These are phyloP conservation scores for Caenorhabditis macrosperma DNA, from an alignment of 2,888 invertebrate genomes.

Conservation along the genomic window DNA sequence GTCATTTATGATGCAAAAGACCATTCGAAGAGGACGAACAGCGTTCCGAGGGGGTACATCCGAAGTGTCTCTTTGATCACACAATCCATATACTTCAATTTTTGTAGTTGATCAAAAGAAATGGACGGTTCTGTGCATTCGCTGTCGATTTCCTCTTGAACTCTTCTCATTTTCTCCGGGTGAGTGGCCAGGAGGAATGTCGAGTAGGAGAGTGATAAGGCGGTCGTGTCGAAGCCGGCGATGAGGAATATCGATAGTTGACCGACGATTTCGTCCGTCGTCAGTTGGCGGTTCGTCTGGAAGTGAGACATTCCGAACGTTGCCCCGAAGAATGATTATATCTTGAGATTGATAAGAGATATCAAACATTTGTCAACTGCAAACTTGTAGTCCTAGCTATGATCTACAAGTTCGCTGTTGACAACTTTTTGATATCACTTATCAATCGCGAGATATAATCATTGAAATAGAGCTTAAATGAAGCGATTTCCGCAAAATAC, in stretches of 20 bases:
- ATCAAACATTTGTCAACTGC: no score
- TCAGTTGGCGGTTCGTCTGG: no score
- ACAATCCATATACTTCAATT: slow-evolving; percentile 65
- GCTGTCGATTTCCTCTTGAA: slow-evolving; percentile 60
- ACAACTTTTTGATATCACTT: no score
- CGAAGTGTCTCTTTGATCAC: slow-evolving; percentile 65
- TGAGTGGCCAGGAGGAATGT: slow-evolving; percentile 81
- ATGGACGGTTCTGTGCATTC: slow-evolving; percentile 52
- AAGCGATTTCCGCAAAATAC: no score
- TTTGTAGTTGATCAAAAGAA: slow-evolving; percentile 52
- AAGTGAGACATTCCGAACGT: no score
- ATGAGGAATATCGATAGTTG: slow-evolving; percentile 82
- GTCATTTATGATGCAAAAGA: neutral
- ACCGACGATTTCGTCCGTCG: slow-evolving; percentile 79
- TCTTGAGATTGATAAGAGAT: no score
- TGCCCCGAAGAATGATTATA: no score
- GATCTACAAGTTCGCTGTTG: no score
- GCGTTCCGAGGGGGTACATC: slow-evolving; percentile 60
- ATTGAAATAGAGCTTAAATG: no score
- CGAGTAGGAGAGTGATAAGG: slow-evolving; percentile 82
- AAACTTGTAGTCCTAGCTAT: no score
- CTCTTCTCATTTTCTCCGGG: slow-evolving; percentile 70
- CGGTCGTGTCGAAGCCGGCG: slow-evolving; percentile 83
- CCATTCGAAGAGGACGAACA: slow-evolving; percentile 48
- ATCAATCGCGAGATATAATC: no score